A percentile compares a stretch with the other conserved stretches of the same genome.
phyloP scores from a whole-genome alignment of 2,113 vertebrate species.

The Psittacara wagleri region DNA sequence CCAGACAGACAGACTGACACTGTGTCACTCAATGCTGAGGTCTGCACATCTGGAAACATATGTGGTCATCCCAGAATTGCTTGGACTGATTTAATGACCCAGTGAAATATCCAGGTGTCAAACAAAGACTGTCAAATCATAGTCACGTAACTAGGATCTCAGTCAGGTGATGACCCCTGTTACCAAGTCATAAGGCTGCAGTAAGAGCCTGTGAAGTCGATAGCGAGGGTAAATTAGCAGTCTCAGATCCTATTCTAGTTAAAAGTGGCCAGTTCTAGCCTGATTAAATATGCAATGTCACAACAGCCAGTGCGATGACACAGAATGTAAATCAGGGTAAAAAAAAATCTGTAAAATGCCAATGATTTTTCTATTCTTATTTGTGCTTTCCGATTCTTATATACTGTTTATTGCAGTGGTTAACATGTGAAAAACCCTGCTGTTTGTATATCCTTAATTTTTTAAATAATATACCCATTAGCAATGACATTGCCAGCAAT shows the following conservation, averaged over 20 bases:
- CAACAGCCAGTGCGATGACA: slow-evolving; percentile 44
- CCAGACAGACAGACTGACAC: background rate
- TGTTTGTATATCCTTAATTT: background rate
- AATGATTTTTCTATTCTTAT: background rate
- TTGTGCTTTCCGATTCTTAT: background rate
- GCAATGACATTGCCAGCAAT: background rate
- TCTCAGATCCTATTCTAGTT: slow-evolving; percentile 16
- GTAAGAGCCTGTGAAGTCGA: background rate
- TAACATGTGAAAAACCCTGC: background rate
- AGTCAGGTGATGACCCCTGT: background rate
- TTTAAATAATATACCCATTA: background rate
- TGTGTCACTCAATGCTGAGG: background rate
- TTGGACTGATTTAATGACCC: background rate
- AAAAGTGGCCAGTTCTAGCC: slow-evolving; percentile 14
- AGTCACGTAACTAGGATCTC: background rate
- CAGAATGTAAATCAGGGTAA: slow-evolving; percentile 44
- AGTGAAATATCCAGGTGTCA: background rate
- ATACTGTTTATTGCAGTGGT: background rate
- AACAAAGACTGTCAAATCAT: background rate
- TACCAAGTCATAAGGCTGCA: background rate
- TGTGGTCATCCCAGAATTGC: background rate
- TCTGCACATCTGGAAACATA: background rate
- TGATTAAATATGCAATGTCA: slow-evolving; percentile 59
- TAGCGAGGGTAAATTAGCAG: slow-evolving; percentile 37
- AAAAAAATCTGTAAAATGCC: slow-evolving; percentile 5